These are phyloP conservation scores for Idris sp. DNA, from an alignment of 1,140 invertebrate genomes.

Conservation along the genomic window DNA sequence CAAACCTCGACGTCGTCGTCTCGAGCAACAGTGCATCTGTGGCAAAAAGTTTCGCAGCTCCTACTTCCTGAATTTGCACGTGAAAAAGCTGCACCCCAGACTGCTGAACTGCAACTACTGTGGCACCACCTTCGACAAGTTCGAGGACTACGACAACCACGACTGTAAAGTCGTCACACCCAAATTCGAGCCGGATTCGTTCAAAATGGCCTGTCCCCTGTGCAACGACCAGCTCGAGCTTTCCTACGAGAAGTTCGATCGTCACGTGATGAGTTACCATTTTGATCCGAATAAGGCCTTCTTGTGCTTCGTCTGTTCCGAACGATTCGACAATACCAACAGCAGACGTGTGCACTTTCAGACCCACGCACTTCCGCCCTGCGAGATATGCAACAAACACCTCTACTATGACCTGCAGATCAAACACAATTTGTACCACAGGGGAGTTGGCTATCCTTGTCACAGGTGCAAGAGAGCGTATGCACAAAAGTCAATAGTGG, in stretches of 20 bases:
- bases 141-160: conserved; percentile 56
- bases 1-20: conserved; percentile 10
- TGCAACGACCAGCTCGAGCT: conserved; percentile 38
- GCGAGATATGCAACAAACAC: conserved; percentile 62
- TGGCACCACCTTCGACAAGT: conserved; percentile 40
- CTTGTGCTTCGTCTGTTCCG: conserved; percentile 65
- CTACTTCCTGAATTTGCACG: conserved; percentile 59
- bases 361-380: conserved; percentile 47
- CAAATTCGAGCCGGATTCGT: conserved; percentile 46
- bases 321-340: conserved; percentile 53
- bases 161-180: conserved; percentile 47
- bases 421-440: conserved; percentile 68
- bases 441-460: conserved; percentile 71
- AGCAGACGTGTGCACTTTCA: conserved; percentile 58
- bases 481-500: conserved; percentile 23
- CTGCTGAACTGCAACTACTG: conserved; percentile 67
- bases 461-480: conserved; percentile 69
- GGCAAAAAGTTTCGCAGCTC: conserved; percentile 62
- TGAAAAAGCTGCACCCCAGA: conserved; percentile 51
- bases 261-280: conserved; percentile 63
- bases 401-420: conserved; percentile 42
- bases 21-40: conserved; percentile 56
- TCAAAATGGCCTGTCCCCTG: conserved; percentile 52
- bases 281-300: conserved; percentile 31
- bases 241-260: conserved; percentile 59